These are phyloP conservation scores for Nowickia ferox DNA, from an alignment of 2,888 invertebrate species.

Conservation along the genomic window DNA sequence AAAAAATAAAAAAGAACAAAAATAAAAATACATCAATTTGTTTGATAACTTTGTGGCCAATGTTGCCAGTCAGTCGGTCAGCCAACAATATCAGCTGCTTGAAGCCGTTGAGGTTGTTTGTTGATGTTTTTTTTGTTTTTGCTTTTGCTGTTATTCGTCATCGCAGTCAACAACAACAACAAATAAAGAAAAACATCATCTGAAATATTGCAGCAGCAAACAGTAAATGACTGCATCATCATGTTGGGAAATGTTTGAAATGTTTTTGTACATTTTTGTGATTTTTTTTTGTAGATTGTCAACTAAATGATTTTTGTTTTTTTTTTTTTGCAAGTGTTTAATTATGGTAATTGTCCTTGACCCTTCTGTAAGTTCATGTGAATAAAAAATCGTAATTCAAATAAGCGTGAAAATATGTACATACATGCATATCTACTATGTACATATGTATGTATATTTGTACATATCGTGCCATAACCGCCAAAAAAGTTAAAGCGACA, in stretches of 20 bases:
- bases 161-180: constrained; percentile 35
- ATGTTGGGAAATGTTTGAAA: neutral
- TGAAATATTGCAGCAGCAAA: constrained; percentile 19
- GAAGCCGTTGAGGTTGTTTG: constrained; percentile 9
- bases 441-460: too few relatives aligned
- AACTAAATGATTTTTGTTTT: neutral
- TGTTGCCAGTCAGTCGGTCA: constrained; percentile 54
- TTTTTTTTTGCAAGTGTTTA: neutral
- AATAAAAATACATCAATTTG: constrained; percentile 22
- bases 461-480: too few relatives aligned
- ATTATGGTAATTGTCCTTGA: constrained; percentile 3
- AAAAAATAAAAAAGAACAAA: neutral
- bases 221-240: constrained; percentile 10
- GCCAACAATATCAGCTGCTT: constrained; percentile 59
- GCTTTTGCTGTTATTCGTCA: constrained; percentile 62
- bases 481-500: too few relatives aligned
- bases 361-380: neutral
- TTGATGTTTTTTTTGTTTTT: constrained; percentile 26
- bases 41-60: constrained; percentile 60
- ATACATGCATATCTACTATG: too few relatives aligned
- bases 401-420: too few relatives aligned
- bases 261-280: neutral
- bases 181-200: constrained; percentile 51
- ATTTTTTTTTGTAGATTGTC: neutral
- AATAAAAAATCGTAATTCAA: too few relatives aligned